Evolutionary conservation across 53 echinoderm and acorn worm species (phyloP).

Genomic region (Luidia sarsii): DNA sequence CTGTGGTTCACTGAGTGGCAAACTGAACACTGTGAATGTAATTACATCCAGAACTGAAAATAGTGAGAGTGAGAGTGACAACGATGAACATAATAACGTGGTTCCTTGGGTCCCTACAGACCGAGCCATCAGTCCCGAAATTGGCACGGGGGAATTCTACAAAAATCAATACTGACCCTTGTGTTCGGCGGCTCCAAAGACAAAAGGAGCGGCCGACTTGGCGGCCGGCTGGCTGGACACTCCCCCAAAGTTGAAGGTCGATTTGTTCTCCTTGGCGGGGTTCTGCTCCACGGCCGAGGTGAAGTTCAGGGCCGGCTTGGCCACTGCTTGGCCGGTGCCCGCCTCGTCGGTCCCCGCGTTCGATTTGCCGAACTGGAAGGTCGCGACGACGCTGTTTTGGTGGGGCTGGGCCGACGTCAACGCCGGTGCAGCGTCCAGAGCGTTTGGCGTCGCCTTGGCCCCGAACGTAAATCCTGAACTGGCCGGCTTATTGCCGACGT

Average conservation of each 20-base stretch:
- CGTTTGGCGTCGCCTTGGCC: not conserved
- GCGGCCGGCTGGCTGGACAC: slow-evolving; percentile 6
- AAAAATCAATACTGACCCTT: slow-evolving; percentile 63
- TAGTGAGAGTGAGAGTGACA: too few relatives aligned
- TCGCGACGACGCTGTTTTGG: slow-evolving; percentile 22
- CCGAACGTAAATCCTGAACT: slow-evolving; percentile 25
- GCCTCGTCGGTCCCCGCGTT: slow-evolving; percentile 26
- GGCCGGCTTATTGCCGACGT: not conserved
- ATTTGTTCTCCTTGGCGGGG: not conserved
- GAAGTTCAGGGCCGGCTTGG: not conserved
- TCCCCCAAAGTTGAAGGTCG: slow-evolving; percentile 58
- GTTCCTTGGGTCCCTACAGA: too few relatives aligned
- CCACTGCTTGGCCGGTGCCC: slow-evolving; percentile 13
- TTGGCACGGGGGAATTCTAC: too few relatives aligned
- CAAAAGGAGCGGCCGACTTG: not conserved
- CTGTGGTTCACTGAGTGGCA: too few relatives aligned
- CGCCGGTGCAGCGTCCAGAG: not conserved
- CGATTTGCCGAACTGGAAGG: slow-evolving; percentile 24
- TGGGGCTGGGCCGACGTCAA: not conserved
- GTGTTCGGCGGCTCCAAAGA: slow-evolving; percentile 35
- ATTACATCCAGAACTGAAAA: too few relatives aligned
- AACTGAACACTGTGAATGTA: too few relatives aligned
- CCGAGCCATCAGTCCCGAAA: too few relatives aligned
- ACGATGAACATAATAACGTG: too few relatives aligned
- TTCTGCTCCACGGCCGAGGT: slow-evolving; percentile 4